phyloP scores from a whole-genome alignment of 2,888 invertebrate species.

The Athalia cordata region DNA sequence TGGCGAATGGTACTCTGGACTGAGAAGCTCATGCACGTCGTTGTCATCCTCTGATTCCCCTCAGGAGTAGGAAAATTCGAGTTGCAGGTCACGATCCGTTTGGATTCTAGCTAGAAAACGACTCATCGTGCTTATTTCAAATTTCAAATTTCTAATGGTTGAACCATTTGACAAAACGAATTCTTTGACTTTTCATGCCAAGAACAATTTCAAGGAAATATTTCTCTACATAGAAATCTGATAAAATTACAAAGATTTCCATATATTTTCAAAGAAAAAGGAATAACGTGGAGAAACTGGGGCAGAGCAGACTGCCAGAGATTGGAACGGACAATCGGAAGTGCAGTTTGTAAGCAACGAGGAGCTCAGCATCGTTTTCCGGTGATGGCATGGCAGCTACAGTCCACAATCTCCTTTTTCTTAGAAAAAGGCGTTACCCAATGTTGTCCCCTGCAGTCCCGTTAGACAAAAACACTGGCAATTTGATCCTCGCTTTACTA shows the following conservation, averaged over 20 bases:
- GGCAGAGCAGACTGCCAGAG: too few species aligned
- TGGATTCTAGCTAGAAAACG: slow-evolving; percentile 10
- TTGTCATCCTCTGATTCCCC: slow-evolving; percentile 4
- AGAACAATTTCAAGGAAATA: too few species aligned
- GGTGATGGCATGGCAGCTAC: neutral
- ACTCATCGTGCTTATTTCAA: neutral
- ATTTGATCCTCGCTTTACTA: neutral
- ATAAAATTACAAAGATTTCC: too few species aligned
- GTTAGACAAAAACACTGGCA: too few species aligned
- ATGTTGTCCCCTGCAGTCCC: too few species aligned
- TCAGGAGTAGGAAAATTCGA: slow-evolving; percentile 17
- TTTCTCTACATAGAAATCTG: too few species aligned
- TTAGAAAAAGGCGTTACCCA: too few species aligned
- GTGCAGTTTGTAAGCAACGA: slow-evolving; percentile 11
- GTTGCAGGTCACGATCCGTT: slow-evolving; percentile 1
- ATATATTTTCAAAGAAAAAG: neutral
- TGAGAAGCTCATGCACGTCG: neutral
- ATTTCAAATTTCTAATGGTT: slow-evolving; percentile 26
- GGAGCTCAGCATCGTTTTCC: neutral
- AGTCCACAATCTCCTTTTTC: neutral
- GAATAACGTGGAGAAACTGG: neutral
- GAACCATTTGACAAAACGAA: neutral
- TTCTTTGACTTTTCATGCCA: neutral
- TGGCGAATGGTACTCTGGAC: neutral
- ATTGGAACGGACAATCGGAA: slow-evolving; percentile 6